A percentile compares a stretch with the other conserved stretches of the same genome.
phyloP scores from a whole-genome alignment of 2,797 vertebrate species.

The Pipistrellus nathusii region DNA sequence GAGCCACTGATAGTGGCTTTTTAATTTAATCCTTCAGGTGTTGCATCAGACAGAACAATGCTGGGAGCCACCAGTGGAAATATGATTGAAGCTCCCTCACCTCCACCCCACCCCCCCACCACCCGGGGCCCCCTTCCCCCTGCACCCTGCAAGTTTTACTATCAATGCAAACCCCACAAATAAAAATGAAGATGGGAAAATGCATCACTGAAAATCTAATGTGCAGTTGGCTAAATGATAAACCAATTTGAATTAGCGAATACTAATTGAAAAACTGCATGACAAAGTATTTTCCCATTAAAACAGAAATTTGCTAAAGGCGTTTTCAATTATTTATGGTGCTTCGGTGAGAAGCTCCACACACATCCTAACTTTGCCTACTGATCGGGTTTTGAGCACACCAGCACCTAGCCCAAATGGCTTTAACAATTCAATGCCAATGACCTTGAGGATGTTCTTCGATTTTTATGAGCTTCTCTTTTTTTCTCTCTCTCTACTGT shows the following conservation, averaged over 20 bases:
- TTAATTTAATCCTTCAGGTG: neutral
- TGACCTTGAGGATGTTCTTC: slow-evolving; percentile 78
- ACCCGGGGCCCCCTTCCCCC: too few relatives aligned
- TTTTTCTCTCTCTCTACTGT: slow-evolving; percentile 40
- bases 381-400: slow-evolving; percentile 73
- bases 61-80: neutral
- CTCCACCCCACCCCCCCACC: neutral
- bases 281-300: slow-evolving; percentile 85
- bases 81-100: neutral
- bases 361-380: slow-evolving; percentile 71
- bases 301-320: slow-evolving; percentile 81
- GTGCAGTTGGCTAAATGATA: slow-evolving; percentile 78
- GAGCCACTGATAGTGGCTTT: neutral
- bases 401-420: slow-evolving; percentile 66
- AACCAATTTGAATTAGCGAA: slow-evolving; percentile 82
- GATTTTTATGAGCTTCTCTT: slow-evolving; percentile 66
- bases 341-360: slow-evolving; percentile 75
- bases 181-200: slow-evolving; percentile 69
- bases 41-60: neutral
- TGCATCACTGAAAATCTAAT: slow-evolving; percentile 76
- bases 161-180: slow-evolving; percentile 69
- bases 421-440: slow-evolving; percentile 75
- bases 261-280: slow-evolving; percentile 82
- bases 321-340: slow-evolving; percentile 84
- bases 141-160: slow-evolving; percentile 9